Evolutionary conservation across 1,140 invertebrate genomes (phyloP), one percentile per base, ranked within the genome.

Genomic region (Kradibia gibbosae): DNA sequence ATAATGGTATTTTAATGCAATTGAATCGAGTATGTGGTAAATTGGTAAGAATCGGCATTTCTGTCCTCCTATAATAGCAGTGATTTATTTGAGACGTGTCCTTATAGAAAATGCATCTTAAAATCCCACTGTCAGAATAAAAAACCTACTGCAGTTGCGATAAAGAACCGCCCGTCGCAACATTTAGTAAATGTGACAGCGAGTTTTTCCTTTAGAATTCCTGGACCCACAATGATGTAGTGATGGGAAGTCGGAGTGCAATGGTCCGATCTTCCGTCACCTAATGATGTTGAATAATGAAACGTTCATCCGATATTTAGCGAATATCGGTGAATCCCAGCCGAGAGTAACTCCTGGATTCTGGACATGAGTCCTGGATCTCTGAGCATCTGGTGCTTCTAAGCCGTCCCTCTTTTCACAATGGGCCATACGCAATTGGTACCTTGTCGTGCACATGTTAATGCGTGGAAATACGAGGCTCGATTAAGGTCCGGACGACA

Each of bases 401-500:
- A 17, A 20, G 10, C 10, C 22, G 20, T 53, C 50, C 3, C 50
- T 22, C 50, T 8, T 3, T 20, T 53, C 50, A 22, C 20, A 53
- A 53, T 3, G 31, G 48, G 11, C 1, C 31, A 13, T 10, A 3
- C 20, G 72, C 34, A 60, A 76, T 76, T 55, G 55, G n/a, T 62
- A 76, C 73, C 36, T 34, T 34, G n/a, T 22, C 11, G 55, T 25
- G 72, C 72, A 74, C 50, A 74, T 74, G 67, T 71, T 22, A 39
- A 39, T 34, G 55, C 55, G 1, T 28, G 55, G 55, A 5, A 17
- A n/a, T 50, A 50, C 72, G 50, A 34, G 31, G 28, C 31, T 31
- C 31, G 28, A 25, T 31, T 2, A 10, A 34, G 25, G 25, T 22
- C 45, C 15, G 53, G 34, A 20, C 50, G 75, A 77, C 75, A 77